Evolutionary conservation across 2,797 vertebrate species (phyloP), one percentile per base, ranked within the genome.

Genomic region (Danio aesculapii): DNA sequence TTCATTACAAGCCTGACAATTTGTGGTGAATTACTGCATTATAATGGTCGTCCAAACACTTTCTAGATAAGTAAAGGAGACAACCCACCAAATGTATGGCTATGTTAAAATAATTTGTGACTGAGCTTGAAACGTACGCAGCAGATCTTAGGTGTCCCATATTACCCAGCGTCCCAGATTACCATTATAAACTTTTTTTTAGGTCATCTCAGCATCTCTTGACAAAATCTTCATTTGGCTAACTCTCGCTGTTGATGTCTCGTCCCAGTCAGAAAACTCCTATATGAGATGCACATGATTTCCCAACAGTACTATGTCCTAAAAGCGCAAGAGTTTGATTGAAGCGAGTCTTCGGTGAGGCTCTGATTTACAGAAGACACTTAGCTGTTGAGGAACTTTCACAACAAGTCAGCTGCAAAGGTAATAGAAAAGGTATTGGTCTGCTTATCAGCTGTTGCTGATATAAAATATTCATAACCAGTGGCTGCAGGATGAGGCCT

Each of bases 391-490:
- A 69, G 41, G 66, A 57, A 19, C 6, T 79, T 69, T 78, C 11
- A 70, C 21, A 10, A 59, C 3, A 59, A 50, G 47, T 69, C 53
- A 30, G 14, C n/a, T 64, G 10, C 44, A 21, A 62, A 62, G 8
- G 12, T 6, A 68, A 41, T 73, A 9, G 13, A 66, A 46, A 16
- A 50, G 53, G 52, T 82, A 84, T 57, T 59, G 19, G 19, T 61
- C 80, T 84, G 81, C 84, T 41, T 86, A 83, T 89, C 86, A 91
- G 88, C 88, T 90, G 88, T 88, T 90, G 82, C 87, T 88, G 79
- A 77, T 82, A 72, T 94, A 82, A 93, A 92, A 93, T 91, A 93
- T 93, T 92, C 84, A 92, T 91, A 88, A 81, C 83, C 68, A 86
- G 87, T 89, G 85, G 90, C 85, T 88, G 47, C 81, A 91, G 88